These are phyloP conservation scores for Carapus acus DNA, from an alignment of 2,797 vertebrate genomes.

Conservation along the genomic window DNA sequence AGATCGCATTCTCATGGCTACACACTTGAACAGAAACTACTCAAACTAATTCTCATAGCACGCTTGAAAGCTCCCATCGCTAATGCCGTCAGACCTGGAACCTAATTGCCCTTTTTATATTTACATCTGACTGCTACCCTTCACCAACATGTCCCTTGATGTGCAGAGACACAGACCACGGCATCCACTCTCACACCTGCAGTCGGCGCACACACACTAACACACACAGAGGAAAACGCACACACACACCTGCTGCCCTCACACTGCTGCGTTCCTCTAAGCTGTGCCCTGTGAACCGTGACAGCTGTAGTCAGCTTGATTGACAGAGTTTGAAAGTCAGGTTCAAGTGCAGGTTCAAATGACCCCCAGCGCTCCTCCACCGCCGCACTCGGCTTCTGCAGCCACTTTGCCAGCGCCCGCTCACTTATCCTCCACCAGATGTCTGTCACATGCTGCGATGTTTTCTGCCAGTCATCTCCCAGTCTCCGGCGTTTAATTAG, in stretches of 20 bases:
- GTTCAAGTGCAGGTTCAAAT: slow-evolving; percentile 61
- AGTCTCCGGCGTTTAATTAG: slow-evolving; percentile 70
- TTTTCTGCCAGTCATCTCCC: slow-evolving; percentile 69
- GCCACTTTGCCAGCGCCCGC: slow-evolving; percentile 31
- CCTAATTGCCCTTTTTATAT: too few species aligned
- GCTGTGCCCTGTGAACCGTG: slow-evolving; percentile 59
- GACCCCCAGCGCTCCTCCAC: slow-evolving; percentile 43
- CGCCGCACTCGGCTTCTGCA: slow-evolving; percentile 29
- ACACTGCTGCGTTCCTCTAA: slow-evolving; percentile 22
- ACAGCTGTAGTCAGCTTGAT: slow-evolving; percentile 63
- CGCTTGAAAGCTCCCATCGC: too few species aligned
- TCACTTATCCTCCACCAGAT: slow-evolving; percentile 62
- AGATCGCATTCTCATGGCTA: too few species aligned
- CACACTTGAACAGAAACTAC: too few species aligned
- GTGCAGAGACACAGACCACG: slow-evolving; percentile 4
- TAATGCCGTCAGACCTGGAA: too few species aligned
- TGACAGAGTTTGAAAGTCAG: slow-evolving; percentile 66
- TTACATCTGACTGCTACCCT: too few species aligned
- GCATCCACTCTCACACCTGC: slow-evolving; percentile 26
- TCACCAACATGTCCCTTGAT: too few species aligned
- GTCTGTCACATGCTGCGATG: slow-evolving; percentile 66
- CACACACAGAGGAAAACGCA: too few species aligned
- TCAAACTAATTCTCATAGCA: too few species aligned
- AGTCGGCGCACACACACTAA: slow-evolving; percentile 6
- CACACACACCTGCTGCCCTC: slow-evolving; percentile 11